Percentiles rank a stretch among this genome's conserved stretches.
Conservation (phyloP, 2,797 vertebrate genomes). For the Mastacembelus armatus region DNA sequence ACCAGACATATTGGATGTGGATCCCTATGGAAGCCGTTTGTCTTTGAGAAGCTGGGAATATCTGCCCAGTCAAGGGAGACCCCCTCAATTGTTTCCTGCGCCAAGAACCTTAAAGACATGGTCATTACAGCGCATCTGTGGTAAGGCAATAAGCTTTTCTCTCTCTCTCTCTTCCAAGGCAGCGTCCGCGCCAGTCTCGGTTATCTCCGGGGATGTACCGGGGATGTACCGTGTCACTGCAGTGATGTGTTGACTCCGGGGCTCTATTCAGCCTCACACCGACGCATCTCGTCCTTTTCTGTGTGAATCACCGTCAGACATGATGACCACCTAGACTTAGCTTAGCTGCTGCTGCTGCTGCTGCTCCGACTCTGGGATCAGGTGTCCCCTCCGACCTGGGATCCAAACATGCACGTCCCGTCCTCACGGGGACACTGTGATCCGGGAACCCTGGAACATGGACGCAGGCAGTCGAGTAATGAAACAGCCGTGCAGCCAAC, state of each 20-base stretch:
- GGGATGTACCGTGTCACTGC: not conserved
- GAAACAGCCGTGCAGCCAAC: constrained; percentile 23
- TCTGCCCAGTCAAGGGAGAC: constrained; percentile 64
- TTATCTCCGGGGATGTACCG: not conserved
- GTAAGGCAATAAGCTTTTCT: constrained; percentile 69
- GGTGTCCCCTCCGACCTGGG: not conserved
- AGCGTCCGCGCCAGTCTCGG: not conserved
- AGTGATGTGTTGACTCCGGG: constrained; percentile 3
- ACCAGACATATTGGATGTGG: constrained; percentile 15
- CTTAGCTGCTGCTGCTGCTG: constrained; percentile 56
- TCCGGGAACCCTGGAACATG: constrained; percentile 14
- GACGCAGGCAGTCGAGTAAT: constrained; percentile 20
- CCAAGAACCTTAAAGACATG: constrained; percentile 82
- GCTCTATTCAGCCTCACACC: constrained; percentile 13
- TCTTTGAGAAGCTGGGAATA: constrained; percentile 49
- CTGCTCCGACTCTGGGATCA: constrained; percentile 23
- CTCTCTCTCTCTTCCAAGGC: not conserved
- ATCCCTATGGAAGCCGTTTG: constrained; percentile 32
- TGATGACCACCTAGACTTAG: constrained; percentile 56
- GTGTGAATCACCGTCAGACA: constrained; percentile 71
- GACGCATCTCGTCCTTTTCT: constrained; percentile 59
- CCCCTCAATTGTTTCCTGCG: constrained; percentile 84
- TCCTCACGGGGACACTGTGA: constrained; percentile 13
- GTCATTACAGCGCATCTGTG: constrained; percentile 75
- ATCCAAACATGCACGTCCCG: constrained; percentile 6